Evolutionary conservation across 2,113 vertebrate species (phyloP), one percentile per base, ranked within the genome.

Genomic region (Larimichthys polyactis): DNA sequence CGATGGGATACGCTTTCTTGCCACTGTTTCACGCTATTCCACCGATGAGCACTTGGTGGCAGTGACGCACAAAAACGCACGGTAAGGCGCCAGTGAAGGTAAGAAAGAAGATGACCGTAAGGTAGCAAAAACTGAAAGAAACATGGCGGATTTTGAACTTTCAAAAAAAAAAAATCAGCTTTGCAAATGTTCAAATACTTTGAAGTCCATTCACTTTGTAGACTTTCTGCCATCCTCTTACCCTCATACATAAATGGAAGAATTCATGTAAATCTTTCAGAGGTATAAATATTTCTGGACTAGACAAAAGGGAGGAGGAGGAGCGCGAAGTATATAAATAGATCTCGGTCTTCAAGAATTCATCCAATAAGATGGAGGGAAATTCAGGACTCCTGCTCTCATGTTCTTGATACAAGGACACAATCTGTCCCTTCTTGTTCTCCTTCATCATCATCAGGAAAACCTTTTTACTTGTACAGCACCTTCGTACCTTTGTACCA

Each of bases 341-440:
- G 36, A 71, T 68, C 48, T 68, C 0, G 19, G 75, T 65, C 46
- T 60, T 75, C 16, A 55, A 65, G 60, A 78, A 51, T 22, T 76
- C 51, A 16, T 57, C 22, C 55, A 24, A 15, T 20, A 40, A 63
- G 16, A 40, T 36, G 57, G 22, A 78, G 51, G 20, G 48, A 64
- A 62, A 52, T 0, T 4, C n/a, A 4, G 11, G 51, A 43, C 65
- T 55, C 60, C 20, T 20, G 46, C 48, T 73, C 54, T 52, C 16
- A 40, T 63, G 55, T 57, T 12, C 8, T 11, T n/a, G 15, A 66
- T 24, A 59, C 8, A 17, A 67, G 20, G 40, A 55, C 27, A 44
- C 5, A 46, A 59, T 58, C 14, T 52, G 69, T 70, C 5, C 7
- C 14, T 15, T 43, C 17, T 46, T 20, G 20, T 40, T 24, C 4